Evolutionary conservation across 2,113 vertebrate species (phyloP).

Genomic region (Argyrosomus japonicus): DNA sequence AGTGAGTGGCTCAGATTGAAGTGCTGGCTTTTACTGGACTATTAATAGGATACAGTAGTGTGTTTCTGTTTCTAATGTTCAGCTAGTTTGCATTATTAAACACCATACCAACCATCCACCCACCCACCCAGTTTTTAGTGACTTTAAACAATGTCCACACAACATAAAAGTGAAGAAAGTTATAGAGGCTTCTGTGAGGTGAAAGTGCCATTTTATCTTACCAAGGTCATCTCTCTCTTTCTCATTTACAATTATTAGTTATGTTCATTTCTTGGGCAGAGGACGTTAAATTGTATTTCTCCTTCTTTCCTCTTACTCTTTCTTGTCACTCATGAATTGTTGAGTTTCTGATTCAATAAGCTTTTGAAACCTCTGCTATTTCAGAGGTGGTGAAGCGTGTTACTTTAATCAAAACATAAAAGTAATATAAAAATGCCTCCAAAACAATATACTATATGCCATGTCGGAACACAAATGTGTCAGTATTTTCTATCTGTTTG

Average conservation of each 20-base stretch:
- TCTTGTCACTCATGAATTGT: neutral
- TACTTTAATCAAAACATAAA: constrained; percentile 20
- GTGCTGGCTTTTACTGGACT: neutral
- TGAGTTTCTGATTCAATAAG: constrained; percentile 12
- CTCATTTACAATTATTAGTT: neutral
- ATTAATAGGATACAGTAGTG: neutral
- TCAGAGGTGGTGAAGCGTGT: constrained; percentile 7
- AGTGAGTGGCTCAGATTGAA: neutral
- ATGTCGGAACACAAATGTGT: neutral
- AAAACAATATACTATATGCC: neutral
- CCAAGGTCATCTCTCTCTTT: neutral
- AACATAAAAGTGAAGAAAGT: neutral
- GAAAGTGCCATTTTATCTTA: neutral
- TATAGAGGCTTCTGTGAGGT: neutral
- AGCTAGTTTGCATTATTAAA: constrained; percentile 7
- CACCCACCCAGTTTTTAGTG: too few relatives aligned
- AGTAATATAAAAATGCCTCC: neutral
- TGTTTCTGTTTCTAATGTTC: constrained; percentile 3
- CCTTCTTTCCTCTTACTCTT: neutral
- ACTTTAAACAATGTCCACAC: neutral
- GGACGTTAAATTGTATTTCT: constrained; percentile 2
- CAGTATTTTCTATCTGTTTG: constrained; percentile 9
- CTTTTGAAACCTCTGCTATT: constrained; percentile 31
- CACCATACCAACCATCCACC: neutral
- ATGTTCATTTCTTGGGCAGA: constrained; percentile 11